phyloP scores from a whole-genome alignment of 92 coral and sea anemone species.

The Pocillopora meandrina region DNA sequence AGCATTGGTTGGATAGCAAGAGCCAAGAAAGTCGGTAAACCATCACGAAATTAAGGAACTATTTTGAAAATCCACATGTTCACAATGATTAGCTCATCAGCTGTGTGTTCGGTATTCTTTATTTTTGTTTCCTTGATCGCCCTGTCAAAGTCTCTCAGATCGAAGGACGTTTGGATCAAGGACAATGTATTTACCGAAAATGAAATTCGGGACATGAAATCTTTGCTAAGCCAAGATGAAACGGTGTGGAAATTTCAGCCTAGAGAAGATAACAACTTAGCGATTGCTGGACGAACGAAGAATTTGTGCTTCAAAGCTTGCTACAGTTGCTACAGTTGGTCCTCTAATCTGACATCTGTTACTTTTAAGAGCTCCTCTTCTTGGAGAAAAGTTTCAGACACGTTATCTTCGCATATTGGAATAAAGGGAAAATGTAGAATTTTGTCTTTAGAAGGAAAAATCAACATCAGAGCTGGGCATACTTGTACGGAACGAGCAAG shows the following conservation, averaged over 20 bases:
- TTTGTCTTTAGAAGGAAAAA: slow-evolving; percentile 44
- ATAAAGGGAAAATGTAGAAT: background rate
- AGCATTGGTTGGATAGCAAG: too few relatives aligned
- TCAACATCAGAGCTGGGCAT: slow-evolving; percentile 58
- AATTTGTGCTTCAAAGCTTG: background rate
- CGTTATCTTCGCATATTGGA: slow-evolving; percentile 13
- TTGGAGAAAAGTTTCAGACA: slow-evolving; percentile 35
- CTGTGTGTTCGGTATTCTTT: background rate
- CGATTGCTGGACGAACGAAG: background rate
- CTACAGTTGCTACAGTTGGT: slow-evolving; percentile 45
- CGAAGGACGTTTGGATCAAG: slow-evolving; percentile 35
- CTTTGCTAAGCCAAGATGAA: slow-evolving; percentile 49
- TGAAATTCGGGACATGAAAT: slow-evolving; percentile 40
- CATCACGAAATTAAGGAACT: too few relatives aligned
- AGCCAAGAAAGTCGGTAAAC: too few relatives aligned
- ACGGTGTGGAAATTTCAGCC: slow-evolving; percentile 62
- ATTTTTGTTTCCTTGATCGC: background rate
- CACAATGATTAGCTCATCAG: too few relatives aligned
- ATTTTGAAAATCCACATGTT: too few relatives aligned
- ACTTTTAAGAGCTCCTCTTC: slow-evolving; percentile 20
- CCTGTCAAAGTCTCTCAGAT: background rate
- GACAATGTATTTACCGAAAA: slow-evolving; percentile 44
- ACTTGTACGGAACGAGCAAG: background rate
- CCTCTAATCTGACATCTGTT: slow-evolving; percentile 29
- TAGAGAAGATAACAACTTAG: background rate